Conservation (phyloP, 2,888 invertebrate genomes). For the Cryptocephalus moraei region DNA sequence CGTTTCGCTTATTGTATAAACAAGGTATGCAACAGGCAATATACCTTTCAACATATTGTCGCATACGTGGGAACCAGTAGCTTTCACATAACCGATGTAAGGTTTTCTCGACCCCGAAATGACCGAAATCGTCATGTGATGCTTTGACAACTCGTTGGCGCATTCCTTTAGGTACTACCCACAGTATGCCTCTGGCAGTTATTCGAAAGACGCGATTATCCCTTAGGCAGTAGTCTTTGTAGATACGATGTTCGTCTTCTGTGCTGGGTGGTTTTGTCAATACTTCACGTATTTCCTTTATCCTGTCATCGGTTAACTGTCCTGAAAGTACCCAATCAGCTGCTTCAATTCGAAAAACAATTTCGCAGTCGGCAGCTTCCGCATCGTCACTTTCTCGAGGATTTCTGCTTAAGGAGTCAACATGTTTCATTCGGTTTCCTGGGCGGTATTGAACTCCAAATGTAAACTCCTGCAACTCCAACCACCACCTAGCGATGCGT, state of each 20-base stretch:
- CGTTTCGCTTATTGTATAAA: constrained; percentile 6
- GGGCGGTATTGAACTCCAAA: constrained; percentile 16
- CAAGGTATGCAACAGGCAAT: constrained; percentile 18
- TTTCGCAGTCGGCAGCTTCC: constrained; percentile 1
- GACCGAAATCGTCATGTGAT: constrained; percentile 32
- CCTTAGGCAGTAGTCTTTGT: too few relatives aligned
- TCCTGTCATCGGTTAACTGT: constrained; percentile 15
- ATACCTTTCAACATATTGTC: constrained; percentile 29
- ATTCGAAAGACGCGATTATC: too few relatives aligned
- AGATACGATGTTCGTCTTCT: constrained; percentile 13
- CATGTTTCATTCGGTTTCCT: constrained; percentile 14
- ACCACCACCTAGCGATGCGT: constrained; percentile 21
- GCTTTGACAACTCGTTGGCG: constrained; percentile 16
- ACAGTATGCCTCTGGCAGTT: too few relatives aligned
- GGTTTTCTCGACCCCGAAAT: constrained; percentile 29
- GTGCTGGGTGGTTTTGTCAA: constrained; percentile 10
- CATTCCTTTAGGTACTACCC: constrained; percentile 27
- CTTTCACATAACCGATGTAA: constrained; percentile 20
- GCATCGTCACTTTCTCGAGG: constrained; percentile 4
- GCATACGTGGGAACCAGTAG: constrained; percentile 36
- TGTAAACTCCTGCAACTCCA: constrained; percentile 13
- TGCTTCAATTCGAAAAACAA: constrained; percentile 11
- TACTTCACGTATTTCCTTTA: constrained; percentile 9
- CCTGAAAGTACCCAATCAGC: constrained; percentile 17
- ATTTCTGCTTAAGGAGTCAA: constrained; percentile 19